Conservation (phyloP, 2,113 vertebrate species). For the Prunella himalayana region DNA sequence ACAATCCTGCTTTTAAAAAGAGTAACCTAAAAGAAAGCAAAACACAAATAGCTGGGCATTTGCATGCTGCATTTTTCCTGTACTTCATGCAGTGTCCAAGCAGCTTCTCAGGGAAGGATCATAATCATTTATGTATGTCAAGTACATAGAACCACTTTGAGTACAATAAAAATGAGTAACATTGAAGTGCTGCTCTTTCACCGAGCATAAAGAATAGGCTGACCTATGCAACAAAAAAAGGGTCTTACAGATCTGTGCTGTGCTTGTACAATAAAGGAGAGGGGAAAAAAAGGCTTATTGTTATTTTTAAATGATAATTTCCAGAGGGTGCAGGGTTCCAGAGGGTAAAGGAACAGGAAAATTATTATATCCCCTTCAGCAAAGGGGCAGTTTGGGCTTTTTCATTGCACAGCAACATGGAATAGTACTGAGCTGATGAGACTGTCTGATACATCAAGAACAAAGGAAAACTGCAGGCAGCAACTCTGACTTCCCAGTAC, state of each 20-base stretch:
- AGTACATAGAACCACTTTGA: background rate
- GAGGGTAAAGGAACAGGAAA: background rate
- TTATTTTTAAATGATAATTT: background rate
- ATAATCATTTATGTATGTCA: background rate
- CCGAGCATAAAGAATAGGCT: background rate
- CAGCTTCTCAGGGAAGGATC: background rate
- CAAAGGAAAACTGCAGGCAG: background rate
- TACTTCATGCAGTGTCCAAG: background rate
- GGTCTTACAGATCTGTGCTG: background rate
- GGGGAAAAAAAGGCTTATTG: background rate
- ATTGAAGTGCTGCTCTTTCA: slow-evolving; percentile 19
- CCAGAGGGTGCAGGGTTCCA: background rate
- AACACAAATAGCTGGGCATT: background rate
- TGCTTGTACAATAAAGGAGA: background rate
- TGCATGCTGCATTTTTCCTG: background rate
- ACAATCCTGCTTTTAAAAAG: background rate
- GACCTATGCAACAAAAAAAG: background rate
- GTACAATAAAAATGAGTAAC: slow-evolving; percentile 14
- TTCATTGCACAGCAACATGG: background rate
- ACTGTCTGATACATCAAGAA: background rate
- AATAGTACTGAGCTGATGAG: background rate
- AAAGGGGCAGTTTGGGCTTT: background rate
- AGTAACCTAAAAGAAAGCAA: background rate
- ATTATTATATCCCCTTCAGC: background rate
- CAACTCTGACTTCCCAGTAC: fast-evolving